A percentile compares a stretch with the other conserved stretches of the same genome.
Conservation (phyloP, 2,113 vertebrate species). For the Aix galericulata region DNA sequence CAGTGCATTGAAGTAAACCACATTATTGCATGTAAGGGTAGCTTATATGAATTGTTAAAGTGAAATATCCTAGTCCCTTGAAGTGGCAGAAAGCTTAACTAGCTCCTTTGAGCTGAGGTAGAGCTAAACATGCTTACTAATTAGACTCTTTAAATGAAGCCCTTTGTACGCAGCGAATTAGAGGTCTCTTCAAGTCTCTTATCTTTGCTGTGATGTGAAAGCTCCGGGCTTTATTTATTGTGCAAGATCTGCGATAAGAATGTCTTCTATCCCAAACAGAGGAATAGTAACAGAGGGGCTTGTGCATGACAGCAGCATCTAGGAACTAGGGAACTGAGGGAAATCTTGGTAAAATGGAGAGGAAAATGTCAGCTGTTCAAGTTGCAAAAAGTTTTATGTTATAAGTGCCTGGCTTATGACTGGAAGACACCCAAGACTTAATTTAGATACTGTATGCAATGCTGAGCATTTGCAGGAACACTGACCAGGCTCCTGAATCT, state of each 20-base stretch:
- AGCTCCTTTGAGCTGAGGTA: neutral
- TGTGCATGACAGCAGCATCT: neutral
- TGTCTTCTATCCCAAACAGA: neutral
- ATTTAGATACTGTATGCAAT: neutral
- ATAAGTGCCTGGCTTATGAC: neutral
- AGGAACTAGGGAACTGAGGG: neutral
- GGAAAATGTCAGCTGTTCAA: neutral
- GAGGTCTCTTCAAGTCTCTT: neutral
- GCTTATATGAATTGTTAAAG: neutral
- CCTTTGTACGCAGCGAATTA: neutral
- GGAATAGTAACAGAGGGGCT: neutral
- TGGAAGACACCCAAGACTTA: neutral
- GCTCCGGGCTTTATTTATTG: neutral
- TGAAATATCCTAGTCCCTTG: neutral
- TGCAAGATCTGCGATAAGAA: neutral
- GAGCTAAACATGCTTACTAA: neutral
- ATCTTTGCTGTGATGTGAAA: neutral
- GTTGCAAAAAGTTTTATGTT: neutral
- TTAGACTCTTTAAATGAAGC: neutral
- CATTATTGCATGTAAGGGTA: neutral
- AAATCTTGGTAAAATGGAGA: neutral
- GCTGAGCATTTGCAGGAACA: neutral
- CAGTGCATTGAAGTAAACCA: neutral
- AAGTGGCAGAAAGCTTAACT: neutral
- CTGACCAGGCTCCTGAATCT: neutral